Conservation (phyloP, 92 coral and sea anemone genomes). For the Metridium senile region DNA sequence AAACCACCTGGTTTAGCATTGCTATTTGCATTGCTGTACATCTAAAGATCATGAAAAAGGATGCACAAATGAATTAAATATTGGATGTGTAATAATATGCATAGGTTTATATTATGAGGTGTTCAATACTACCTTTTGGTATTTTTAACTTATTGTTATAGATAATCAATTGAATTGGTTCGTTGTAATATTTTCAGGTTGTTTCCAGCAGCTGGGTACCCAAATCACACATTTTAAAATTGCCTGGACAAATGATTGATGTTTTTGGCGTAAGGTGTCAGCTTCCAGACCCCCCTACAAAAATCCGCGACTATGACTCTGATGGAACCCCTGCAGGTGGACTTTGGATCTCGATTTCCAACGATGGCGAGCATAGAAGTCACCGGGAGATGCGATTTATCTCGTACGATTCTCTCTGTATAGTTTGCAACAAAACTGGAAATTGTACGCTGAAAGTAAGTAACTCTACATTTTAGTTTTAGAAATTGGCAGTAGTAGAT, state of each 20-base stretch:
- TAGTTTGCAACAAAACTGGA: conserved; percentile 47
- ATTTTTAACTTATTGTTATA: neutral
- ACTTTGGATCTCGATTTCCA: conserved; percentile 47
- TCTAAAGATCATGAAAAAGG: too few relatives aligned
- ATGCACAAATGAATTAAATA: too few relatives aligned
- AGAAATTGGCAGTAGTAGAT: neutral
- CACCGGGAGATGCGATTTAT: conserved; percentile 40
- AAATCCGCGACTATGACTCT: conserved; percentile 35
- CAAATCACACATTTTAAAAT: conserved; percentile 14
- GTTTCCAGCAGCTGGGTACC: conserved; percentile 50
- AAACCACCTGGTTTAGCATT: too few relatives aligned
- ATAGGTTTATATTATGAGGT: too few relatives aligned
- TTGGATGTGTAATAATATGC: too few relatives aligned
- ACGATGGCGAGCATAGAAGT: conserved; percentile 47
- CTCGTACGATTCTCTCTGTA: conserved; percentile 65
- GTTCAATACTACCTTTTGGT: neutral
- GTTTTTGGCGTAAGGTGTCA: conserved; percentile 50
- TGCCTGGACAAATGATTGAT: conserved; percentile 46
- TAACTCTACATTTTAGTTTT: neutral
- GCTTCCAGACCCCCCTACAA: conserved; percentile 57
- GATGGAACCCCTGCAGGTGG: conserved; percentile 59
- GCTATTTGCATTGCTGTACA: too few relatives aligned
- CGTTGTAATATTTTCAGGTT: neutral
- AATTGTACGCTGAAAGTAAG: conserved; percentile 52
- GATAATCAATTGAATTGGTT: too few relatives aligned